Evolutionary conservation across 1,140 invertebrate species (phyloP), one percentile per base, ranked within the genome.

Genomic region (Zaprionus capensis): DNA sequence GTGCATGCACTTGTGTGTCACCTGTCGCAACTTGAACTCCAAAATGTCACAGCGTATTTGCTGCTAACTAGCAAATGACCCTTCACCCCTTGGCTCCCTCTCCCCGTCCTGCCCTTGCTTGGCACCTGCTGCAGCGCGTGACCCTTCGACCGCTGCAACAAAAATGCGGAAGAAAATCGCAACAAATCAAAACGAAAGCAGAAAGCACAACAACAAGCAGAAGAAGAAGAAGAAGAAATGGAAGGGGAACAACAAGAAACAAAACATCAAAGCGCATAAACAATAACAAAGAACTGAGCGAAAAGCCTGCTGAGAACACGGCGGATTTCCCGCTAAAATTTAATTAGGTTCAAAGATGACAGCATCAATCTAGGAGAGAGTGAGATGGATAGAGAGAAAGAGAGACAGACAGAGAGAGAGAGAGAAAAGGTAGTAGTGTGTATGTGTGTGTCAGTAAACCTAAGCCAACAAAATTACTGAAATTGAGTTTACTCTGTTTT

Each of bases 21-120:
- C 59, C 58, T 75, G 59, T 44, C 61, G 55, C 62, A 76, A 71
- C 69, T 71, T 71, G 69, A 76, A 76, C 68, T 76, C 73, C 71
- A 76, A 66, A 76, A 72, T 72, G 71, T 76, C 64, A 66, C 55
- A 46, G 41, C 41, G 14, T 15, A 38, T 15, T 14, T 38, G 15
- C 31, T 34, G 14, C 46, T 22, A 49, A 12, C 46, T 22, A 22
- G 46, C 53, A 58, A 67, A 24, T 28, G 1, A 20, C 28, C 5
- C 31, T 20, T 28, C 11, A 28, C 28, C 22, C 20, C 26, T 31
- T 31, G 9, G 1, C 22, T 20, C 20, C 2, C 22, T 2, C 22
- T 22, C 22, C 1, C 22, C 22, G 22, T 22, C 1, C 22, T 22
- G 22, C 22, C 22, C 38, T 36, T 34, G 53, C 34, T 34, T 6